A percentile compares a stretch with the other conserved stretches of the same genome.
Evolutionary conservation across 1,140 invertebrate species (phyloP).

Genomic region (Parapsyche elsis): DNA sequence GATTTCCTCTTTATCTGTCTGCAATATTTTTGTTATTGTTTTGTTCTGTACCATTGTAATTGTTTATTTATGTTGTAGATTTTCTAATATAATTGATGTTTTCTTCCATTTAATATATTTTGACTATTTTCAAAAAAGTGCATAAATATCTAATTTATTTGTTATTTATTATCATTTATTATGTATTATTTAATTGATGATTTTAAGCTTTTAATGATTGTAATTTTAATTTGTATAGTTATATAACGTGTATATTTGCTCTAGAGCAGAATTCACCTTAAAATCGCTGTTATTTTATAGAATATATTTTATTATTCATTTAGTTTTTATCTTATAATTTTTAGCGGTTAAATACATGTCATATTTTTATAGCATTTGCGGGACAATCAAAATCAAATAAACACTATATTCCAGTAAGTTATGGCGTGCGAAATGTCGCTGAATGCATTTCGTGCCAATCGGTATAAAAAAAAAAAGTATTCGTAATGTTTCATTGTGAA

Average conservation of each 20-base stretch:
- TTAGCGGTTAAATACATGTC: conserved; percentile 29
- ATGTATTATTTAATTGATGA: conserved; percentile 48
- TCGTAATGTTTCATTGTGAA: neutral
- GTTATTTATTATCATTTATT: conserved; percentile 55
- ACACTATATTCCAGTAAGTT: too few species aligned
- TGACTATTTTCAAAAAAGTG: neutral
- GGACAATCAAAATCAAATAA: conserved; percentile 11
- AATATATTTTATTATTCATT: conserved; percentile 29
- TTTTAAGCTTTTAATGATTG: conserved; percentile 52
- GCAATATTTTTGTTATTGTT: neutral
- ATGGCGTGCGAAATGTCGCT: too few species aligned
- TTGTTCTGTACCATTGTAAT: neutral
- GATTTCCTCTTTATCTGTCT: too few species aligned
- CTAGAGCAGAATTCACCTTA: conserved; percentile 8
- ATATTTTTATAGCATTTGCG: conserved; percentile 32
- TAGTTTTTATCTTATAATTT: conserved; percentile 7
- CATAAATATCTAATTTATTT: conserved; percentile 51
- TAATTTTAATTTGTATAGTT: conserved; percentile 49
- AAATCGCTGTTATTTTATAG: conserved; percentile 30
- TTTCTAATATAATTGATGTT: neutral
- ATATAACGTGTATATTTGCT: conserved; percentile 48
- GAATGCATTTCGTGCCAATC: too few species aligned
- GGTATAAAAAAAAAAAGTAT: too few species aligned
- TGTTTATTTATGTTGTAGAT: neutral
- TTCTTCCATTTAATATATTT: neutral